A percentile compares a stretch with the other conserved stretches of the same genome.
phyloP scores from a whole-genome alignment of 1,140 invertebrate species.

The Drosophila novamexicana region DNA sequence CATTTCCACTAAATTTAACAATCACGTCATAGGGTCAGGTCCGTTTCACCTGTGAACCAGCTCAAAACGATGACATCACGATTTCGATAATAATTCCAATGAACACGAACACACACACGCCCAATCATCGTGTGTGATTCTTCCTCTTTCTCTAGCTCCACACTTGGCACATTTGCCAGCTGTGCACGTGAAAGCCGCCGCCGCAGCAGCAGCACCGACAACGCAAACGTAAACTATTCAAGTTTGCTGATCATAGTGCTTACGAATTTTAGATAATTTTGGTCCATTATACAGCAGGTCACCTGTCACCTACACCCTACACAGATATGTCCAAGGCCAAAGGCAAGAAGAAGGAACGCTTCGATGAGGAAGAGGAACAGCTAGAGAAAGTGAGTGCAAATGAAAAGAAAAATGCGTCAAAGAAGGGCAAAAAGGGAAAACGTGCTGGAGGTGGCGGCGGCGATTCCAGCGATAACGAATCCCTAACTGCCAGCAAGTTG shows the following conservation, averaged over 20 bases:
- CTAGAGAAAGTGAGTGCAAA: slow-evolving; percentile 74
- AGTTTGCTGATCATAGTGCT: slow-evolving; percentile 1
- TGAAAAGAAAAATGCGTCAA: slow-evolving; percentile 57
- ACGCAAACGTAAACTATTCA: slow-evolving; percentile 18
- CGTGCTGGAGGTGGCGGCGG: slow-evolving; percentile 62
- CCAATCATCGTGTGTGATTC: slow-evolving; percentile 17
- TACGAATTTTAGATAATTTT: not conserved
- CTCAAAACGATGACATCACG: slow-evolving; percentile 41
- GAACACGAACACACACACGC: slow-evolving; percentile 6
- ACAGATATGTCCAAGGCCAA: slow-evolving; percentile 86
- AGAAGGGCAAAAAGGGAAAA: slow-evolving; percentile 76
- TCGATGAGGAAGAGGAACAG: slow-evolving; percentile 86
- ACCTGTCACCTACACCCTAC: not conserved
- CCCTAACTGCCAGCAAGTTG: slow-evolving; percentile 36
- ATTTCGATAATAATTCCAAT: slow-evolving; percentile 33
- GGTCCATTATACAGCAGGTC: not conserved
- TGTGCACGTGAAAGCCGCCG: slow-evolving; percentile 70
- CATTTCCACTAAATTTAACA: not conserved
- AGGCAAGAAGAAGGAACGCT: slow-evolving; percentile 87
- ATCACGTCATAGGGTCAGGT: not conserved
- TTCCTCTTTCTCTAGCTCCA: slow-evolving; percentile 28
- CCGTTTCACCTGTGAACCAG: slow-evolving; percentile 25
- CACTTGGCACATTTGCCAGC: slow-evolving; percentile 58
- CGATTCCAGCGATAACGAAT: slow-evolving; percentile 73
- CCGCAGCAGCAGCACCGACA: slow-evolving; percentile 16